A percentile compares a stretch with the other conserved stretches of the same genome.
Evolutionary conservation across 2,888 invertebrate genomes (phyloP).

Genomic region (Homarus gammarus): DNA sequence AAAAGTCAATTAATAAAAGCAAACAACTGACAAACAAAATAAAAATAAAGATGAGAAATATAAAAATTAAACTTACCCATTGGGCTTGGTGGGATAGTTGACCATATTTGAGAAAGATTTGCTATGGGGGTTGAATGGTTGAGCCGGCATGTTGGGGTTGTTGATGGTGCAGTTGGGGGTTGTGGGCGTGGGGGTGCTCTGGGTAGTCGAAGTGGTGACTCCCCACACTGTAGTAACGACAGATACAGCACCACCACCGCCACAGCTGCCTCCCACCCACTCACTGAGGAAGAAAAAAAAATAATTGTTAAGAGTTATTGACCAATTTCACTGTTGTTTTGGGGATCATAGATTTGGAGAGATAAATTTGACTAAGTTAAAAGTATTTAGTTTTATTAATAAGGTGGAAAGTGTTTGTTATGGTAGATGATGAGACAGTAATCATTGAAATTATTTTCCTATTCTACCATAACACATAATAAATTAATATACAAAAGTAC

Average conservation of each 20-base stretch:
- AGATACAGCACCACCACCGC: conserved; percentile 63
- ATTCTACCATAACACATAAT: not conserved
- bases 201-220: conserved; percentile 46
- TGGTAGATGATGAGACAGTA: not conserved
- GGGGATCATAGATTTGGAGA: not conserved
- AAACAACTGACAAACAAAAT: not conserved
- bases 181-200: conserved; percentile 58
- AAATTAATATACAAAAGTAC: no score
- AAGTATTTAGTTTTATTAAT: not conserved
- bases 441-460: not conserved
- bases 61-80: conserved; percentile 44
- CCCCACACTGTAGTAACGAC: conserved; percentile 71
- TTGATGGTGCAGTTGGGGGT: conserved; percentile 24
- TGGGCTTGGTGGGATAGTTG: conserved; percentile 63
- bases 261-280: conserved; percentile 70
- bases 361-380: not conserved
- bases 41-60: not conserved
- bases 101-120: conserved; percentile 57
- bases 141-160: conserved; percentile 59
- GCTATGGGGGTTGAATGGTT: conserved; percentile 68
- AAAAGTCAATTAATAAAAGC: not conserved
- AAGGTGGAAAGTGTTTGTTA: no score
- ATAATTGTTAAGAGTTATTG: not conserved
- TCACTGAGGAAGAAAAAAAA: conserved; percentile 34
- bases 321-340: not conserved